A percentile compares a stretch with the other conserved stretches of the same genome.
Conservation (phyloP, 2,113 vertebrate genomes). For the Paraplagusia blochii region DNA sequence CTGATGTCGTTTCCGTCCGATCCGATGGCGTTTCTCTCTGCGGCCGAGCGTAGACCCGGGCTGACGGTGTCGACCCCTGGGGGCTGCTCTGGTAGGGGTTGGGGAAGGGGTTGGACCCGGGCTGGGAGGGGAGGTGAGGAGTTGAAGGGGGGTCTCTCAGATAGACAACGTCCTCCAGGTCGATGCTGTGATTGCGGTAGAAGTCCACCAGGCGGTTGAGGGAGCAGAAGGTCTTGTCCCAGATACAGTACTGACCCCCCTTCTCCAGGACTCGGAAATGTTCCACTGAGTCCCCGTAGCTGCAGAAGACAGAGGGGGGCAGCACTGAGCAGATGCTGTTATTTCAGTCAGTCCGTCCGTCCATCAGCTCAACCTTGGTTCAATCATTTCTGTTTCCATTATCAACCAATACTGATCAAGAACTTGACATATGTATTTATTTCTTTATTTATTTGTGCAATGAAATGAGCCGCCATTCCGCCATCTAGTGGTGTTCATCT, state of each 20-base stretch:
- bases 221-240: constrained; percentile 88
- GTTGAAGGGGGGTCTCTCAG: constrained; percentile 69
- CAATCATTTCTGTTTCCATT: too few relatives aligned
- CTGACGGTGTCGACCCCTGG: constrained; percentile 44
- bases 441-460: too few relatives aligned
- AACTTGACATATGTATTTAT: too few relatives aligned
- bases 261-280: constrained; percentile 89
- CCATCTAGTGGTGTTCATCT: too few relatives aligned
- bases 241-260: constrained; percentile 86
- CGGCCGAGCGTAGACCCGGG: constrained; percentile 12
- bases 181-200: constrained; percentile 83
- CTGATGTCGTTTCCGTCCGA: constrained; percentile 28
- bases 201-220: constrained; percentile 89
- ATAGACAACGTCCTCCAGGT: constrained; percentile 79
- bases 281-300: constrained; percentile 84
- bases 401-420: too few relatives aligned
- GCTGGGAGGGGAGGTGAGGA: constrained; percentile 18
- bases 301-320: constrained; percentile 47
- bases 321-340: not conserved
- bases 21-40: constrained; percentile 28
- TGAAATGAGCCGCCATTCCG: too few relatives aligned
- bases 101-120: constrained; percentile 59
- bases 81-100: constrained; percentile 62
- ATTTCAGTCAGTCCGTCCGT: too few relatives aligned
- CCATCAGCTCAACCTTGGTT: too few relatives aligned